Percentiles rank a stretch among this genome's conserved stretches.
phyloP scores from a whole-genome alignment of 2,797 vertebrate genomes.

The Chaetodon trifasciatus region DNA sequence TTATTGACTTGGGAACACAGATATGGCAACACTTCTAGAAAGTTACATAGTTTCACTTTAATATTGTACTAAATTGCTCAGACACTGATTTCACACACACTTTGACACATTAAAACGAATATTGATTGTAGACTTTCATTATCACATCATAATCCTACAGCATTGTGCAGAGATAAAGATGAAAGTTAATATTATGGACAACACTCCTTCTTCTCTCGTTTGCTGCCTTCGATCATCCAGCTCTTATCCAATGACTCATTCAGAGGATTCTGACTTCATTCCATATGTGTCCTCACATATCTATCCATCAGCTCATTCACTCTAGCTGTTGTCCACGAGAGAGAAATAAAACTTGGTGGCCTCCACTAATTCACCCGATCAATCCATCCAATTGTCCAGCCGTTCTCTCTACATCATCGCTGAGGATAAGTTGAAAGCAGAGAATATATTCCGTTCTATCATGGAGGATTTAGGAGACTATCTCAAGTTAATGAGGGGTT shows the following conservation, averaged over 20 bases:
- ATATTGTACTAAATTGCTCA: not conserved
- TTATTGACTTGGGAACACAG: not conserved
- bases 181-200: not conserved
- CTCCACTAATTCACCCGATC: slow-evolving; percentile 37
- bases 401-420: slow-evolving; percentile 37
- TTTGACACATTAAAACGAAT: not conserved
- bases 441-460: slow-evolving; percentile 64
- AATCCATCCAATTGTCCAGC: slow-evolving; percentile 26
- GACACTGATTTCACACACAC: not conserved
- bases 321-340: slow-evolving; percentile 29
- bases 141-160: slow-evolving; percentile 4
- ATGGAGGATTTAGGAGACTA: slow-evolving; percentile 64
- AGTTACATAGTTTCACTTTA: not conserved
- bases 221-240: not conserved
- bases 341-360: slow-evolving; percentile 55
- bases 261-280: slow-evolving; percentile 8
- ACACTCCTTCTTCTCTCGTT: not conserved
- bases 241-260: slow-evolving; percentile 17
- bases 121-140: slow-evolving; percentile 5
- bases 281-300: slow-evolving; percentile 7
- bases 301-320: slow-evolving; percentile 26
- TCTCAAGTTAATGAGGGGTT: slow-evolving; percentile 68
- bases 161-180: slow-evolving; percentile 2
- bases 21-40: not conserved
- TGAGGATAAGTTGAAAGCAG: slow-evolving; percentile 44